Percentiles rank a stretch among this genome's conserved stretches.
phyloP scores from a whole-genome alignment of 2,888 invertebrate species.

The Dendrolimus pini region DNA sequence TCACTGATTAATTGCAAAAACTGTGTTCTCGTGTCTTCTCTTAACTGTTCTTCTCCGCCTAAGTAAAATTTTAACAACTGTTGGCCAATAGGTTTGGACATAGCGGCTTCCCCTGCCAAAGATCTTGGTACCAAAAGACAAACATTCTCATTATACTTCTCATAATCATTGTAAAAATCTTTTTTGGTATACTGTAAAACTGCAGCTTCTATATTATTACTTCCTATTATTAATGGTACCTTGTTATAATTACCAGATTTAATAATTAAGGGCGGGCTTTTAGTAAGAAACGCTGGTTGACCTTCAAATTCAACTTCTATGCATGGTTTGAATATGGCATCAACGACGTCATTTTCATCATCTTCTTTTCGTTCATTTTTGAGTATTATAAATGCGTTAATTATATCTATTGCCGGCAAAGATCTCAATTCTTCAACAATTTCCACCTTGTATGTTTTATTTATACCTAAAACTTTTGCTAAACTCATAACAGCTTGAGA shows the following conservation, averaged over 20 bases:
- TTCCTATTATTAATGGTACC: conserved; percentile 63
- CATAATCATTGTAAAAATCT: conserved; percentile 45
- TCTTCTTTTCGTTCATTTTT: conserved; percentile 7
- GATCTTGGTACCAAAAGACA: conserved; percentile 48
- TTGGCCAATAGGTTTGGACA: conserved; percentile 42
- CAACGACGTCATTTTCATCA: conserved; percentile 31
- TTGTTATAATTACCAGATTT: conserved; percentile 59
- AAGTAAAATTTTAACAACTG: conserved; percentile 56
- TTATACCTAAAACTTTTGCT: conserved; percentile 43
- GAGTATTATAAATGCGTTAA: conserved; percentile 32
- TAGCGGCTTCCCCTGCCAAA: conserved; percentile 33
- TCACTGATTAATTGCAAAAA: conserved; percentile 59
- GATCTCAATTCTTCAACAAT: conserved; percentile 47
- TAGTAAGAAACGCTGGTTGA: conserved; percentile 54
- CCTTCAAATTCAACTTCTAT: conserved; percentile 64
- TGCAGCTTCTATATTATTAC: conserved; percentile 52
- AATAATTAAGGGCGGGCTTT: conserved; percentile 48
- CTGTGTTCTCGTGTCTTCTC: conserved; percentile 46
- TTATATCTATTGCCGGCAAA: conserved; percentile 35
- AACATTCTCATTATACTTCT: conserved; percentile 47
- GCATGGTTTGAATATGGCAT: conserved; percentile 55
- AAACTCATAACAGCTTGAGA: conserved; percentile 36
- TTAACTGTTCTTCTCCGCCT: conserved; percentile 39
- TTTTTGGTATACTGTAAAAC: conserved; percentile 35
- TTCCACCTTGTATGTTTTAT: conserved; percentile 36